A percentile compares a stretch with the other conserved stretches of the same genome.
phyloP scores from a whole-genome alignment of 2,113 vertebrate genomes.

The Helogale parvula region DNA sequence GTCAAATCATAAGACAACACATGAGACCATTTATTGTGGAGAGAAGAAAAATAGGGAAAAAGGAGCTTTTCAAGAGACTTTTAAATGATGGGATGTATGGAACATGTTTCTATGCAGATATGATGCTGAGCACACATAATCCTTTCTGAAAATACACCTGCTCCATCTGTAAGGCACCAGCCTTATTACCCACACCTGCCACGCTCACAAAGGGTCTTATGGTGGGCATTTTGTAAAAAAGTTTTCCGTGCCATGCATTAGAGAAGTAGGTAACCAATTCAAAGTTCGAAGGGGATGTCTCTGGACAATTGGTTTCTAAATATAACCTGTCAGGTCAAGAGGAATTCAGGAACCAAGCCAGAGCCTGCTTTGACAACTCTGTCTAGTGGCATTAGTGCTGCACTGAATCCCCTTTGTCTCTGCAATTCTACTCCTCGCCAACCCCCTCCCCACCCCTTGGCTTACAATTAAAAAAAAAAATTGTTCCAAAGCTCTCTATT shows the following conservation, averaged over 20 bases:
- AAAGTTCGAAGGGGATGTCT: slow-evolving; percentile 41
- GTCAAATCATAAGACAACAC: background rate
- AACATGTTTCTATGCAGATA: background rate
- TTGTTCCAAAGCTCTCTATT: slow-evolving; percentile 72
- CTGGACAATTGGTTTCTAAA: slow-evolving; percentile 37
- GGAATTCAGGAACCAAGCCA: slow-evolving; percentile 46
- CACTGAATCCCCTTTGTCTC: background rate
- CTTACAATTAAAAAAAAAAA: slow-evolving; percentile 33
- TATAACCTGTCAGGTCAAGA: slow-evolving; percentile 41
- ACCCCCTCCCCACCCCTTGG: background rate
- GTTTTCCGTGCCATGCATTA: background rate
- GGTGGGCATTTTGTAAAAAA: background rate
- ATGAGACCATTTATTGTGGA: background rate
- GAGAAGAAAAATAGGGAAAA: background rate
- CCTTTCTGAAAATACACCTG: slow-evolving; percentile 35
- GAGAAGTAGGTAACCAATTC: background rate
- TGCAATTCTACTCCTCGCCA: background rate
- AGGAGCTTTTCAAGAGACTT: background rate
- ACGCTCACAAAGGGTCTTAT: background rate
- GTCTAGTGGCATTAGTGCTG: background rate
- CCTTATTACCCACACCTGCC: background rate
- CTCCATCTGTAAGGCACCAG: background rate
- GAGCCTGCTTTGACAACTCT: slow-evolving; percentile 43
- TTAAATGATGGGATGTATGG: background rate
- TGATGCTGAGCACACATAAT: background rate